Evolutionary conservation across 37 sponge, comb jelly and placozoan genomes (phyloP).

Genomic region (Theonella swinhoei): DNA sequence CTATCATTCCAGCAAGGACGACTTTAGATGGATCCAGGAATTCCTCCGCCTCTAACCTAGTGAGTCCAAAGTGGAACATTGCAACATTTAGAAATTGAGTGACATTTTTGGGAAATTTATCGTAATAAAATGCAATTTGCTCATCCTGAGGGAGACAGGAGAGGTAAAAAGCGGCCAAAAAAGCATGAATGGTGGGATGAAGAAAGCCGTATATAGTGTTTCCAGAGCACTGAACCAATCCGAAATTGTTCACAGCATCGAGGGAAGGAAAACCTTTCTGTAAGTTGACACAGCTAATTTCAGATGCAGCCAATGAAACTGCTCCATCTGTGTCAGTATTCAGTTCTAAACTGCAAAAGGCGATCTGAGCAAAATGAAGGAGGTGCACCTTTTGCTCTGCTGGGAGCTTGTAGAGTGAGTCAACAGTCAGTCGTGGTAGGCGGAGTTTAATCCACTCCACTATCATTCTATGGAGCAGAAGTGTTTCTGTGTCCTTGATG

Average conservation of each 20-base stretch:
- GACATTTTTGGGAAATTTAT: neutral
- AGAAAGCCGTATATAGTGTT: slow-evolving; percentile 2
- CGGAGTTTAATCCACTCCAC: neutral
- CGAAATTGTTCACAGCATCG: neutral
- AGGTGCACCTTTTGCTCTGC: neutral
- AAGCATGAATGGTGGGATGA: neutral
- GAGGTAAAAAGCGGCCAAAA: slow-evolving; percentile 7
- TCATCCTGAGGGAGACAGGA: neutral
- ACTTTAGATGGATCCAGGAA: slow-evolving; percentile 3
- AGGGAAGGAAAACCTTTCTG: neutral
- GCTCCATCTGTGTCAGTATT: neutral
- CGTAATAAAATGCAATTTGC: neutral
- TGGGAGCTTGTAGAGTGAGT: neutral
- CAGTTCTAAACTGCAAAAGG: neutral
- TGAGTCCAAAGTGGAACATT: slow-evolving; percentile 5
- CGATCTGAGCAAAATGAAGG: neutral
- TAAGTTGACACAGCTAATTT: neutral
- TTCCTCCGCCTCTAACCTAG: neutral
- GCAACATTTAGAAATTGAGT: neutral
- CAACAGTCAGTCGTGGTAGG: neutral
- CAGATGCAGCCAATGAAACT: neutral
- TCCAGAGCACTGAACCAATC: neutral
- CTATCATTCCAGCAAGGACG: neutral
- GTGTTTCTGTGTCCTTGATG: neutral
- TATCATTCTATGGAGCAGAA: neutral